These are phyloP conservation scores for Junonia oenone DNA, from an alignment of 2,888 invertebrate species.

Conservation along the genomic window DNA sequence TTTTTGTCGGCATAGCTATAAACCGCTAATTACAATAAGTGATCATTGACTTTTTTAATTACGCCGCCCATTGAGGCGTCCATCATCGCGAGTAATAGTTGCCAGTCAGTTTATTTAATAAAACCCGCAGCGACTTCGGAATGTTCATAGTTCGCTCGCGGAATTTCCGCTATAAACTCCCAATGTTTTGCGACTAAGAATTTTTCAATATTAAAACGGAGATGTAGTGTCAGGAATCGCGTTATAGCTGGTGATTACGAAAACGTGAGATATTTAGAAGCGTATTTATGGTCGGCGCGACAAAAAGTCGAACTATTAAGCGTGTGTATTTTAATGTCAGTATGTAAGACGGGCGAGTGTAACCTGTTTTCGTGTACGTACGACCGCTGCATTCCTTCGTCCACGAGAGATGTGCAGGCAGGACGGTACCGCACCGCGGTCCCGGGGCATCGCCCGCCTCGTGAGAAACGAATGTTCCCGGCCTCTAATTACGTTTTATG, in stretches of 20 bases:
- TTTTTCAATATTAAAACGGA: conserved; percentile 41
- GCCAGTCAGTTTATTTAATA: conserved; percentile 77
- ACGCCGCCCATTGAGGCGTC: conserved; percentile 64
- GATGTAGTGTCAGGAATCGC: conserved; percentile 31
- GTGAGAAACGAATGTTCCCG: conserved; percentile 73
- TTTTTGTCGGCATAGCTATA: conserved; percentile 67
- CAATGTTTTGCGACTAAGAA: conserved; percentile 37
- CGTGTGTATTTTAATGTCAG: conserved; percentile 50
- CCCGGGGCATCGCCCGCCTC: conserved; percentile 47
- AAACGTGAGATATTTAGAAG: conserved; percentile 19
- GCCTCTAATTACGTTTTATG: conserved; percentile 78
- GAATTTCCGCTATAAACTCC: conserved; percentile 64
- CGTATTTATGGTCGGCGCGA: conserved; percentile 16
- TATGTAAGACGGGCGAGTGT: conserved; percentile 45
- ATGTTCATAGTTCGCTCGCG: conserved; percentile 59
- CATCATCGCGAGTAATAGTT: conserved; percentile 58
- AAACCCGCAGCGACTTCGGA: conserved; percentile 47
- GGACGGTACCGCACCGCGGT: conserved; percentile 42
- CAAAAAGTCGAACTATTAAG: conserved; percentile 52
- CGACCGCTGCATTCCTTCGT: conserved; percentile 61
- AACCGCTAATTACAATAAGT: conserved; percentile 75
- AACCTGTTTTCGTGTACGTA: conserved; percentile 61
- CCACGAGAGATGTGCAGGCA: conserved; percentile 39
- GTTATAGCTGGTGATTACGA: conserved; percentile 18
- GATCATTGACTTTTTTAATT: conserved; percentile 70